Percentiles rank a stretch among this genome's conserved stretches.
These are phyloP conservation scores for Pao palembangensis DNA, from an alignment of 2,113 vertebrate genomes.

Conservation along the genomic window DNA sequence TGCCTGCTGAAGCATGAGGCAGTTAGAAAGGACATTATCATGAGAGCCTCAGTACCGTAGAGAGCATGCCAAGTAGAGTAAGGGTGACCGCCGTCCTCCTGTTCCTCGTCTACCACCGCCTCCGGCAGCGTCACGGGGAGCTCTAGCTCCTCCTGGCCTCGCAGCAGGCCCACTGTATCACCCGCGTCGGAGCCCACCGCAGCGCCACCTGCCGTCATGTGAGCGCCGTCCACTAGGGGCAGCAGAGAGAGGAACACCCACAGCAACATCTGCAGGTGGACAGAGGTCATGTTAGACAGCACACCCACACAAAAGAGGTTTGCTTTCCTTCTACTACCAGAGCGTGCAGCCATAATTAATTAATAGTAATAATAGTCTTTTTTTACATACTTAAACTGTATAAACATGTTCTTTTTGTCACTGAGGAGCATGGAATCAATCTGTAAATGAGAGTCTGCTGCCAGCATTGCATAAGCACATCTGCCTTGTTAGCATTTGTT, in stretches of 20 bases:
- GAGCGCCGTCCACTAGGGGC: conserved; percentile 70
- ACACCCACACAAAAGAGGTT: neutral
- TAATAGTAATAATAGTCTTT: too few species aligned
- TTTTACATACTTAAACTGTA: too few species aligned
- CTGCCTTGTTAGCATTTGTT: too few species aligned
- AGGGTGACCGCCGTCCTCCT: conserved; percentile 55
- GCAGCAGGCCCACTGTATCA: conserved; percentile 42
- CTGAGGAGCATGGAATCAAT: too few species aligned
- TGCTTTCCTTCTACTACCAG: too few species aligned
- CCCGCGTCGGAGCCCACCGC: conserved; percentile 48
- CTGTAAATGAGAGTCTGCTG: too few species aligned
- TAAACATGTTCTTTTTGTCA: too few species aligned
- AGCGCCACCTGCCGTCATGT: conserved; percentile 35
- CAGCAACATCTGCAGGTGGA: conserved; percentile 63
- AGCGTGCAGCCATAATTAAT: too few species aligned
- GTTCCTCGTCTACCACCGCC: conserved; percentile 62
- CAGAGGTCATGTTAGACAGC: neutral
- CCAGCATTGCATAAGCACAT: too few species aligned
- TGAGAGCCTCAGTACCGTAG: conserved; percentile 61
- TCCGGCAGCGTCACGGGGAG: conserved; percentile 64
- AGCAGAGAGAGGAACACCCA: conserved; percentile 73
- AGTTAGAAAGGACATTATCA: conserved; percentile 16
- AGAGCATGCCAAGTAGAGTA: conserved; percentile 67
- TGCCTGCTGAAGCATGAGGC: conserved; percentile 8
- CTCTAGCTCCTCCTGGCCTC: conserved; percentile 56